Conservation (phyloP, 2,888 invertebrate genomes). For the Drosophila paramelanica region DNA sequence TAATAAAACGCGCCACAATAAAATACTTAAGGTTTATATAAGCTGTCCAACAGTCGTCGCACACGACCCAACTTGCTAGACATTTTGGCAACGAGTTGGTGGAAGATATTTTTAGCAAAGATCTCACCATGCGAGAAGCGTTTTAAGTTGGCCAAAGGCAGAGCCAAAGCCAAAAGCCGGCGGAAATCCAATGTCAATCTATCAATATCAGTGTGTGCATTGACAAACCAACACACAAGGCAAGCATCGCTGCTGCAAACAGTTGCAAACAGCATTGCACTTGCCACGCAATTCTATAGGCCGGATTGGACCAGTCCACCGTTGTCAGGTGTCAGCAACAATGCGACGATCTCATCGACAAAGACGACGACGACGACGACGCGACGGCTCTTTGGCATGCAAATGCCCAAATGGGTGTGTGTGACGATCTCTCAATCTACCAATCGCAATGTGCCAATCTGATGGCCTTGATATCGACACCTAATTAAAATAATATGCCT, state of each 20-base stretch:
- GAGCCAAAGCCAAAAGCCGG: conserved; percentile 56
- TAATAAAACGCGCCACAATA: conserved; percentile 78
- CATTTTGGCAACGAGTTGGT: conserved; percentile 68
- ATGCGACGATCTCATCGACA: conserved; percentile 64
- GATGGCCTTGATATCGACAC: conserved; percentile 73
- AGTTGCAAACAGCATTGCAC: conserved; percentile 47
- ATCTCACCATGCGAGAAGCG: conserved; percentile 20
- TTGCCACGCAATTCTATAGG: conserved; percentile 73
- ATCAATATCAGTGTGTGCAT: conserved; percentile 59
- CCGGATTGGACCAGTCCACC: conserved; percentile 24
- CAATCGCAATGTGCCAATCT: conserved; percentile 73
- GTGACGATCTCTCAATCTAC: conserved; percentile 65
- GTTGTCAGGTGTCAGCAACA: conserved; percentile 78
- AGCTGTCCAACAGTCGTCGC: conserved; percentile 34
- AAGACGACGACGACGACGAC: conserved; percentile 19
- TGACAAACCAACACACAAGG: conserved; percentile 61
- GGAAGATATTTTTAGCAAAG: conserved; percentile 38
- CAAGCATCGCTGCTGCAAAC: conserved; percentile 51
- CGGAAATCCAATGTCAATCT: conserved; percentile 75
- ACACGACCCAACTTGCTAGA: conserved; percentile 44
- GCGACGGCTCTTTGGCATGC: conserved; percentile 53
- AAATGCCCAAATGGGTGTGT: conserved; percentile 64
- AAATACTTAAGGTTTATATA: conserved; percentile 75
- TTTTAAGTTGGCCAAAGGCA: conserved; percentile 16
- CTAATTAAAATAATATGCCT: conserved; percentile 82